Evolutionary conservation across 2,888 invertebrate species (phyloP), one percentile per base, ranked within the genome.

Genomic region (Azorinus chamasolen): DNA sequence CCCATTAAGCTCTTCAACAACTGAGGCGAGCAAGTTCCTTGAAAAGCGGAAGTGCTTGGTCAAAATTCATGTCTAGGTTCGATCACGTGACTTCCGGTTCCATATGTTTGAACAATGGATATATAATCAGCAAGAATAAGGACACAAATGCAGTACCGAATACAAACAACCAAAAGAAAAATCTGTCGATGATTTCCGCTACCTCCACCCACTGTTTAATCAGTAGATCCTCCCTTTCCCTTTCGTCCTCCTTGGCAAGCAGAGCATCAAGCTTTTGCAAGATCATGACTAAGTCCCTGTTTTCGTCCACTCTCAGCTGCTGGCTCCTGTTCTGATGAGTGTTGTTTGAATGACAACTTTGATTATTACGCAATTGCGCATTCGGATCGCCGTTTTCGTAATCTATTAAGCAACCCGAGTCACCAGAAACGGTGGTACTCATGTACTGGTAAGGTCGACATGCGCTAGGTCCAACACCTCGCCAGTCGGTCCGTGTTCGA

Each of bases 131-230:
- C 54, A 94, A 92, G 32, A 93, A 87, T 18, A 93, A 81, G 1
- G 94, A 93, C 18, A 93, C 93, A 53, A 92, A 77, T 2, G 91
- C 84, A 0, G 94, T 94, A 32, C 93, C 92, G 2, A 93, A 62
- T 18, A 94, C 91, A 87, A 94, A 94, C 32, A 94, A 84, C 94
- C 94, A 94, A 87, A 94, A 94, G 45, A 94, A 91, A 50, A 94
- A 92, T 48, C 94, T 88, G 83, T 94, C 94, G 24, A 94, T 90
- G 25, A 94, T 92, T 78, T 93, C 92, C 2, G 94, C 94, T 10
- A 94, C 93, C 69, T 94, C 93, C 58, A 89, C 84, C 90, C 90
- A 90, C 54, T 89, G 85, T 63, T 87, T 87, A 14, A 83, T 78
- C 22, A 84, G 57, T 14, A 83, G 53, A n/a, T 88, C 87, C 18